Conservation (phyloP, 2,797 vertebrate genomes). For the Tauraco hartlaubi region DNA sequence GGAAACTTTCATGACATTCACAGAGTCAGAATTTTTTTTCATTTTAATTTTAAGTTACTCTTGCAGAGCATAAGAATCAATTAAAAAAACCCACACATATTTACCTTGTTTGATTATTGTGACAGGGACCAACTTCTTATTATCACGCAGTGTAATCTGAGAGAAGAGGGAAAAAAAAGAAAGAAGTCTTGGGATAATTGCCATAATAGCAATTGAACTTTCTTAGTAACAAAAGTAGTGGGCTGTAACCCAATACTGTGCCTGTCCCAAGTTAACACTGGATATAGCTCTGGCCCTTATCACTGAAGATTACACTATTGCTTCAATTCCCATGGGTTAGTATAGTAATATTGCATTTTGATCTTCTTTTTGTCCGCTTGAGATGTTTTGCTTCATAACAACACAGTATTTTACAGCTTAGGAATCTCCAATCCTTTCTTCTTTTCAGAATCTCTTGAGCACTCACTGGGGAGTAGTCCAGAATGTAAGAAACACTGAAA, state of each 20-base stretch:
- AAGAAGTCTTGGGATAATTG: neutral
- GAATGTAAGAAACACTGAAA: neutral
- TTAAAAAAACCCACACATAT: neutral
- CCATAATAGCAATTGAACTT: neutral
- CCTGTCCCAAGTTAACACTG: neutral
- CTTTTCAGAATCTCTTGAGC: neutral
- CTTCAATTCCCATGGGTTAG: neutral
- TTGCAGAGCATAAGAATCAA: neutral
- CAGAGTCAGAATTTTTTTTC: neutral
- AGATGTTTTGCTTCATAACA: conserved; percentile 6
- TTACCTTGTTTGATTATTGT: conserved; percentile 86
- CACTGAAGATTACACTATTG: neutral
- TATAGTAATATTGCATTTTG: neutral
- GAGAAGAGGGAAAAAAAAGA: neutral
- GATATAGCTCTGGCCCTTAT: neutral
- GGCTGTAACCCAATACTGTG: neutral
- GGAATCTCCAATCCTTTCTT: neutral
- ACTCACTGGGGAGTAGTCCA: neutral
- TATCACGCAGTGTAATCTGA: conserved; percentile 73
- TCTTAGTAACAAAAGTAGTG: neutral
- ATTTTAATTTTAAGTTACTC: neutral
- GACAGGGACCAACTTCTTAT: conserved; percentile 78
- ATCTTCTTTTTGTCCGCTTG: neutral
- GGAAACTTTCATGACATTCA: neutral
- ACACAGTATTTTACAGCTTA: neutral